Evolutionary conservation across 1,140 invertebrate species (phyloP).

Genomic region (Rhyacophila brunnea): DNA sequence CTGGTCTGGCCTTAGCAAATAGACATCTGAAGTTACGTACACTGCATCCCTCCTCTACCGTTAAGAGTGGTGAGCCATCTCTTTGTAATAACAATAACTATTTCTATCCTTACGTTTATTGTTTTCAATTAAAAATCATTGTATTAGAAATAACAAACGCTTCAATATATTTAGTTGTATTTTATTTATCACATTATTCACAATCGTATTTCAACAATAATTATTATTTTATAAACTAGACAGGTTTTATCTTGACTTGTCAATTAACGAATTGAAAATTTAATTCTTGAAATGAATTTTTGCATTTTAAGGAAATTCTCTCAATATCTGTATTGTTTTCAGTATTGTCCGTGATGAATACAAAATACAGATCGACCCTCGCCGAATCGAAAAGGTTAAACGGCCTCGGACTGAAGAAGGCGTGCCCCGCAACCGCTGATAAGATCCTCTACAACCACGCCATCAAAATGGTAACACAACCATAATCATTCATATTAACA

Average conservation of each 20-base stretch:
- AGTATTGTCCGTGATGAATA: slow-evolving; percentile 87
- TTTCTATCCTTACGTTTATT: too few relatives aligned
- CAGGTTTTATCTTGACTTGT: too few relatives aligned
- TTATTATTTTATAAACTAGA: too few relatives aligned
- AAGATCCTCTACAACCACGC: slow-evolving; percentile 95
- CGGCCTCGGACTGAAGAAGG: slow-evolving; percentile 67
- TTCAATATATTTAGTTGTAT: too few relatives aligned
- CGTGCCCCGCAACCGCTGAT: slow-evolving; percentile 82
- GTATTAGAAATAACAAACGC: too few relatives aligned
- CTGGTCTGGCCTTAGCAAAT: slow-evolving; percentile 86
- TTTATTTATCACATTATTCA: too few relatives aligned
- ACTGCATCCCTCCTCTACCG: slow-evolving; percentile 85
- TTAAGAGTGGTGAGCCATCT: slow-evolving; percentile 73
- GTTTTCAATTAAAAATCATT: too few relatives aligned
- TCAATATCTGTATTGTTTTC: slow-evolving; percentile 47
- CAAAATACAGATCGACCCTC: slow-evolving; percentile 84
- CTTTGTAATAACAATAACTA: neutral
- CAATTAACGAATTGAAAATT: too few relatives aligned
- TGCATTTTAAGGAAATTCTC: too few relatives aligned
- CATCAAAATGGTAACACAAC: slow-evolving; percentile 84
- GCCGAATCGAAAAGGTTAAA: slow-evolving; percentile 86
- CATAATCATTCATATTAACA: neutral
- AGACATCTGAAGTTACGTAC: slow-evolving; percentile 80
- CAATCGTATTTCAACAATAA: too few relatives aligned
- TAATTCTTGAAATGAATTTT: too few relatives aligned